phyloP scores from a whole-genome alignment of 2,113 vertebrate genomes.

The Grammomys dolichurus region DNA sequence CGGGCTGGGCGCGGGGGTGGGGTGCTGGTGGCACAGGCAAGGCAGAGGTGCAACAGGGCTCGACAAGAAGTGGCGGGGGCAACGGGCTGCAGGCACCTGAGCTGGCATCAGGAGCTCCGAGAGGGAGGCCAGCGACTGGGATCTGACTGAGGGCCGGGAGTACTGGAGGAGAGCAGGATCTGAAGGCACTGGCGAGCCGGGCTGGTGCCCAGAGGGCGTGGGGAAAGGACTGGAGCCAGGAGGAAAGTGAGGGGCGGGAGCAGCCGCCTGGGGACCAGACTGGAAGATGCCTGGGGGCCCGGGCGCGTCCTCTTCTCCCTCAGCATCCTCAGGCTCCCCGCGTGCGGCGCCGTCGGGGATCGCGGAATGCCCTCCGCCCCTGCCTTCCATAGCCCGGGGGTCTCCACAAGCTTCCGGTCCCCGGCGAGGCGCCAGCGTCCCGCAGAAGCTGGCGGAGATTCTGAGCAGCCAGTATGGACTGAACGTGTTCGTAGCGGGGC shows the following conservation, averaged over 20 bases:
- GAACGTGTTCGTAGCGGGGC: conserved; percentile 94
- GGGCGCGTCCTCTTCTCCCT: conserved; percentile 48
- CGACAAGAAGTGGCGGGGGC: neutral
- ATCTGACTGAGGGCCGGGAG: neutral
- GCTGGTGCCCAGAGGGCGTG: neutral
- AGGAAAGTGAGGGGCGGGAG: neutral
- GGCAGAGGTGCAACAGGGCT: neutral
- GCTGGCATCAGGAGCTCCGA: neutral
- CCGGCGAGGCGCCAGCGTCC: conserved; percentile 83
- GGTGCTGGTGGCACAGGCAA: neutral
- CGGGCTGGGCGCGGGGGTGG: neutral
- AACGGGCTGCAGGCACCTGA: neutral
- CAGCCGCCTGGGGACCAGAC: neutral
- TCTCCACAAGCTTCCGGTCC: neutral
- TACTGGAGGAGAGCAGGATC: neutral
- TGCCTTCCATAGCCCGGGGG: neutral
- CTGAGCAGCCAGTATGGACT: conserved; percentile 97
- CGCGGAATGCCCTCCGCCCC: neutral
- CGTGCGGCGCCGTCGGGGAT: neutral
- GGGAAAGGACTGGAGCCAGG: neutral
- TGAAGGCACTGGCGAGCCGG: neutral
- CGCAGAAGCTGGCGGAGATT: conserved; percentile 93
- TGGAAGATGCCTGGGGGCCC: conserved; percentile 38
- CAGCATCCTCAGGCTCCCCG: neutral
- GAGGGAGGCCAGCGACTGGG: neutral